Evolutionary conservation across 1,140 invertebrate species (phyloP), one percentile per base, ranked within the genome.

Genomic region (Papilio dardanus): DNA sequence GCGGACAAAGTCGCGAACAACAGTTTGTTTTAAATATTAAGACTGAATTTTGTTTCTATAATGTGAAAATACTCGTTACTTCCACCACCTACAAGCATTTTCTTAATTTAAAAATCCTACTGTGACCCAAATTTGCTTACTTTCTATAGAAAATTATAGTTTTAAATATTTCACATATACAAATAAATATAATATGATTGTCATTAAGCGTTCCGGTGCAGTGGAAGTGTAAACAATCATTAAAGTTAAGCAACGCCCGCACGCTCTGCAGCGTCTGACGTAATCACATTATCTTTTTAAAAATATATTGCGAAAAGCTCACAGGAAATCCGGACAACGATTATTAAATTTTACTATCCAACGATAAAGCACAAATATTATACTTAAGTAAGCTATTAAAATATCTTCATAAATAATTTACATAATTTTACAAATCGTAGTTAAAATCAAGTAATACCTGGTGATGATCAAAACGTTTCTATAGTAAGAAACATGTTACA

Each of bases 221-320:
- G 54, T 28, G 54, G 24, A 62, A 62, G 54, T 62, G 54, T 62
- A 62, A 62, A 62, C 54, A 62, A 62, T 62, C 10, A 62, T 62
- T 62, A 62, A 62, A 62, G 24, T 62, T 62, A 62, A 62, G 54
- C 54, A 62, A 28, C 54, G 21, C 54, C 54, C 54, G 54, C 24
- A 62, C 54, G 54, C 54, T 62, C 54, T 21, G 54, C 12, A 62
- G 30, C 54, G 54, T 62, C 24, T 62, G 54, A 62, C 54, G 54
- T 62, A 62, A 62, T 62, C 12, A 28, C 0, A 28, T 62, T 62
- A 62, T 62, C 54, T 62, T 62, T 62, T 62, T 62, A 62, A 62
- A 62, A 62, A 62, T 62, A 62, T 62, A 62, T 62, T 62, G 54
- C 54, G 54, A 62, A 62, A 62, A 62, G 54, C 54, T 62, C 24